Base-by-base conservation (phyloP, 2,797 vertebrate species). In the Leuciscus waleckii region DNA sequence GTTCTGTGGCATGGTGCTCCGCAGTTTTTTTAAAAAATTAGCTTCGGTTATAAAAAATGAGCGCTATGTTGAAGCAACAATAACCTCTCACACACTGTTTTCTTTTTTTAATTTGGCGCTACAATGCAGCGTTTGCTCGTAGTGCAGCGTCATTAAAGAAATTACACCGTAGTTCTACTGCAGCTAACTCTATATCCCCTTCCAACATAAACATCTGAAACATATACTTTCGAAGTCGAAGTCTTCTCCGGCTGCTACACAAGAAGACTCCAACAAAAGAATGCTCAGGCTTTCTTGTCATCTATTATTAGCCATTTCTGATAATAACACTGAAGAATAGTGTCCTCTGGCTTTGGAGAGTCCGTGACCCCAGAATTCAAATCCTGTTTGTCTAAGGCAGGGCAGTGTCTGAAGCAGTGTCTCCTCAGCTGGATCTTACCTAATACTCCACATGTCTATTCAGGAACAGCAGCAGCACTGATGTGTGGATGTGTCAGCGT, bases 281-380 rank as follows among this genome's bases (percentile, higher is more conserved):
- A 92, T 90, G 94, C 92, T 94, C 92, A 92, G 87, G 89, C 93
- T 95, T 92, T 89, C 89, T 87, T 92, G 91, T 92, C 92, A 93
- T 93, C 95, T 95, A 96, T 95, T 95, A 95, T 95, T 95, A 95
- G 94, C 91, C 89, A 83, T 93, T 95, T 96, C 95, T 93, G 91
- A 94, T 94, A 93, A 94, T 92, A 95, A 94, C 94, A 94, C 91
- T 91, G 93, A 94, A 93, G 94, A 94, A 95, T 95, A 95, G 95
- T 96, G 94, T 95, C 92, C 86, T 90, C 91, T 91, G 92, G 93
- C 93, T 93, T 93, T 94, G 93, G 94, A 86, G 92, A 93, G 94
- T 93, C 94, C 92, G 91, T 90, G 91, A 93, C 94, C 94, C 94
- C 92, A 92, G 92, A 92, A 91, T 94, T 87, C 79, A 95, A 93